Base-by-base conservation (phyloP, 2,888 invertebrate species). In the Hartigia nigra region DNA sequence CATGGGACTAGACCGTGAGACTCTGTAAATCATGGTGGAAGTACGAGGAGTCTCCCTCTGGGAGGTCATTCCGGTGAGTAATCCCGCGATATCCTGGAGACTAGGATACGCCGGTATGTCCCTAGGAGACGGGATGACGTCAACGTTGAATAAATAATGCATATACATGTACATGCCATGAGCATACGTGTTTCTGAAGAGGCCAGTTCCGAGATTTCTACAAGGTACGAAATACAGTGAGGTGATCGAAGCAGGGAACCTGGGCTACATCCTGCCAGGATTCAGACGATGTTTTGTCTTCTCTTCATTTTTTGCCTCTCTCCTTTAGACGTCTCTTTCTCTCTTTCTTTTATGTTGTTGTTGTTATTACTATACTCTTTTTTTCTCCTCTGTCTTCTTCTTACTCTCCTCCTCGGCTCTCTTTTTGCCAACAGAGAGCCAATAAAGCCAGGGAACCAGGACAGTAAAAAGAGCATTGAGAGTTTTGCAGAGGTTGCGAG, bases 371-470 rank as follows among this genome's bases (percentile, higher is more conserved):
- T 55, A 55, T 23, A 55, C 23, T 55, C 23, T 74, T 79, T 78
- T 77, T 81, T 72, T 69, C 39, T 31, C 78, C 74, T 77, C 69
- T 76, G 75, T 76, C 70, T 35, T 55, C 31, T 77, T 69, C 76
- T 80, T 82, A 79, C 80, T 82, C 82, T 78, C 75, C 55, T 76
- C 82, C 79, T 81, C 81, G 79, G 82, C 78, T 80, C 69, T 76
- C 79, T 82, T 81, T 84, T 84, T 77, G 74, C 81, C 78, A 80
- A 80, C 81, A 81, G 82, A 84, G 84, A 85, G 84, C 83, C 86
- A 85, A 84, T 83, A 85, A 86, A 86, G 84, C 86, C 82, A 81
- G 83, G 83, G 88, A 85, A 82, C 78, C 83, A 78, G 81, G 80
- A 77, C 80, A 74, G 80, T 77, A 82, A 81, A 82, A 74, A 79